Evolutionary conservation across 2,888 invertebrate genomes (phyloP), one percentile per base, ranked within the genome.

Genomic region (Dasypolia templi): DNA sequence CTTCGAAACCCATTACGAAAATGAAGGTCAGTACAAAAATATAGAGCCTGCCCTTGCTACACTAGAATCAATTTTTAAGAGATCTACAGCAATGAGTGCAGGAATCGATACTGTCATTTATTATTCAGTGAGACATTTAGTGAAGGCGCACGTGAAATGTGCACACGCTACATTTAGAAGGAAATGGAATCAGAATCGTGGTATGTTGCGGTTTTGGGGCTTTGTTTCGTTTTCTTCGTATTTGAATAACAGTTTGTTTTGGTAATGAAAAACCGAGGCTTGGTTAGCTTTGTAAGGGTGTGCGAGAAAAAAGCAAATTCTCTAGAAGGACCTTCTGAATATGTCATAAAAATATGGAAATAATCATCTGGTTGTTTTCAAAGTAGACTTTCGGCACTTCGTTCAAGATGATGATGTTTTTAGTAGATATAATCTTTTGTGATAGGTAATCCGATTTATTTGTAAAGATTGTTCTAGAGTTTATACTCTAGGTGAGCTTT

Each of bases 121-220:
- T 84, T 80, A 84, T 84, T 84, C 73, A 84, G 62, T 9, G 32
- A 39, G 66, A 65, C 73, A 75, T 84, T 82, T 72, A 81, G 67
- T 19, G 64, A 61, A 71, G 78, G 72, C 72, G 26, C 39, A 70
- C 71, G 61, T 70, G 68, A 55, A 69, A 66, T 62, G 69, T 82
- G 76, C 80, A 77, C n/a, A n/a, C n/a, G n/a, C 14, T 70, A 69
- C 39, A 58, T 81, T 81, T 73, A 53, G n/a, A 53, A 63, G 56
- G 29, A 53, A 53, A 68, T 46, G 14, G 9, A n/a, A 42, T 58
- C 22, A 9, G 26, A 32, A 35, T 14, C 11, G 46, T 32, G 42
- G 49, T 39, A 22, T 49, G 22, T 42, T 14, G 29, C 39, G 46
- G 19, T 29, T 26, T 46, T n/a, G 19, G 0, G 6, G 39, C 26